Evolutionary conservation across 2,113 vertebrate species (phyloP), one percentile per base, ranked within the genome.

Genomic region (Zapornia atra): DNA sequence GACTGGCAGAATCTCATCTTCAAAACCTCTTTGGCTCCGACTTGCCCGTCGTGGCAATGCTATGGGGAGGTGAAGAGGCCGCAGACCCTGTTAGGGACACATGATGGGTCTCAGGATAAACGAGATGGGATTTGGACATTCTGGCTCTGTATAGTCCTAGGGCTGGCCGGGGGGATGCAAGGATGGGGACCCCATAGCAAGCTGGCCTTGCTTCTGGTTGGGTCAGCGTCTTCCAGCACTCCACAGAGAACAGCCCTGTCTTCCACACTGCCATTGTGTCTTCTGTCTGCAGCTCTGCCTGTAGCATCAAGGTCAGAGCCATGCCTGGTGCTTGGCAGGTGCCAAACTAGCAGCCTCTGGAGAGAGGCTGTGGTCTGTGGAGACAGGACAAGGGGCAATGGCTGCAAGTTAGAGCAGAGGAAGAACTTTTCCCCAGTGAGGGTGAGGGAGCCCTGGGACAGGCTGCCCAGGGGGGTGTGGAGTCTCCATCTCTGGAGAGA

Each of bases 231-330:
- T 73, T 87, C 73, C 56, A 31, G 11, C 4, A 3, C 5, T n/a
- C 4, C 2, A 0, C 42, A 59, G 81, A 38, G 57, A 33, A 34
- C 56, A 76, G 7, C 0, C 0, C 9, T 0, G 1, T 75, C 36
- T 25, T 68, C 28, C 51, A n/a, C 0, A 0, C 15, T 50, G 12
- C 22, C 51, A 48, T 29, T 59, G 26, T 26, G 46, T 38, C 61
- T 85, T 24, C 78, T 79, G 56, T 10, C 29, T 2, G 4, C 34
- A 48, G 59, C 40, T 86, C 29, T 1, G 3, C 40, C 71, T 21
- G 50, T 24, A 61, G 6, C 26, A 60, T 73, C 0, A 48, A 70
- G 81, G 51, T 26, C 80, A 91, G 56, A 92, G 68, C 71, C 0
- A 1, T 68, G 81, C 44, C 72, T 1, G 0, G 15, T 42, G 56